Conservation (phyloP, 2,888 invertebrate genomes). For the Deilephila porcellus region DNA sequence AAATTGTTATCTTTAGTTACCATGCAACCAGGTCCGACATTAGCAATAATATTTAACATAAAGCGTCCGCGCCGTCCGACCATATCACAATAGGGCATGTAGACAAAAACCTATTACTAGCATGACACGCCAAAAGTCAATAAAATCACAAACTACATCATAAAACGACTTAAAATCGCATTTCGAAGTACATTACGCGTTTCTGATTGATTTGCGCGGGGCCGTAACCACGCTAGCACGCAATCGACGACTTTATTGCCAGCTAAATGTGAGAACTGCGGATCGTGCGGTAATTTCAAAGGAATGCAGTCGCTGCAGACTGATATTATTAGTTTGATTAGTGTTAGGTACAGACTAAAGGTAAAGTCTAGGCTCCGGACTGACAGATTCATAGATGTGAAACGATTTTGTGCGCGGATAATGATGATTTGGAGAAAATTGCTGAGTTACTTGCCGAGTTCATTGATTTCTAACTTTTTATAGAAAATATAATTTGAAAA, state of each 20-base stretch:
- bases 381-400: constrained; percentile 13
- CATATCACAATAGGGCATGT: constrained; percentile 4
- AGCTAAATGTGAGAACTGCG: constrained; percentile 20
- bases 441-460: too few species aligned
- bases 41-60: background rate
- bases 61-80: background rate
- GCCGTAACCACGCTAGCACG: background rate
- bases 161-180: constrained; percentile 24
- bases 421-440: background rate
- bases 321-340: constrained; percentile 25
- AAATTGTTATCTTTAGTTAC: background rate
- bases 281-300: constrained; percentile 24
- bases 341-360: background rate
- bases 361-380: constrained; percentile 13
- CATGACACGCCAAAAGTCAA: constrained; percentile 26
- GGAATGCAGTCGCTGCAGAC: constrained; percentile 25
- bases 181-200: constrained; percentile 25
- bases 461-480: too few species aligned
- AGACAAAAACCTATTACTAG: constrained; percentile 20
- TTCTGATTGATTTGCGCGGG: constrained; percentile 28
- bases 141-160: constrained; percentile 17
- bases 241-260: constrained; percentile 10
- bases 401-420: background rate
- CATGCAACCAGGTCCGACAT: background rate
- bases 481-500: too few species aligned